These are phyloP conservation scores for Nothoprocta pentlandii DNA, from an alignment of 2,113 vertebrate genomes.

Conservation along the genomic window DNA sequence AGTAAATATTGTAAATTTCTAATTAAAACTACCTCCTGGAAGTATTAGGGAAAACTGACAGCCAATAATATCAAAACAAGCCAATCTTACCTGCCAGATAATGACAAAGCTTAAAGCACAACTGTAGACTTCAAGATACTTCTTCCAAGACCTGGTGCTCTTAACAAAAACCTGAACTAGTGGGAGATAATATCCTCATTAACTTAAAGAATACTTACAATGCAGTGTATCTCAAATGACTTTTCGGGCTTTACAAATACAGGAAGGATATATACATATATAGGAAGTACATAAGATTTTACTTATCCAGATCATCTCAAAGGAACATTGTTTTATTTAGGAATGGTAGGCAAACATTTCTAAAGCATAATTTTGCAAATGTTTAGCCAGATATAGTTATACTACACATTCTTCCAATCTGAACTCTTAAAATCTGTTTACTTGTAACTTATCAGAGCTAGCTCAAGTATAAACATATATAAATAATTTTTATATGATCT, in stretches of 20 bases:
- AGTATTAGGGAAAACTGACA: not conserved
- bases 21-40: not conserved
- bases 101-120: not conserved
- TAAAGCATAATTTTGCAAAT: not conserved
- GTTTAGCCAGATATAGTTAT: not conserved
- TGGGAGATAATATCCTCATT: not conserved
- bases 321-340: not conserved
- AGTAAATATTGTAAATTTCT: constrained; percentile 10
- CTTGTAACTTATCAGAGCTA: not conserved
- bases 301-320: not conserved
- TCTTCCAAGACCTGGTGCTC: not conserved
- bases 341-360: not conserved
- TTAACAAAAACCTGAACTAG: not conserved
- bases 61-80: not conserved
- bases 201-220: not conserved
- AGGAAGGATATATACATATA: not conserved
- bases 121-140: not conserved
- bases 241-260: not conserved
- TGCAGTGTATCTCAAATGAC: not conserved
- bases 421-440: not conserved
- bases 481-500: not conserved
- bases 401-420: not conserved
- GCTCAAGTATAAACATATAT: not conserved
- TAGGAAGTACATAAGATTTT: not conserved
- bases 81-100: not conserved